These are phyloP conservation scores for Spodoptera exigua DNA, from an alignment of 2,888 invertebrate genomes.

Conservation along the genomic window DNA sequence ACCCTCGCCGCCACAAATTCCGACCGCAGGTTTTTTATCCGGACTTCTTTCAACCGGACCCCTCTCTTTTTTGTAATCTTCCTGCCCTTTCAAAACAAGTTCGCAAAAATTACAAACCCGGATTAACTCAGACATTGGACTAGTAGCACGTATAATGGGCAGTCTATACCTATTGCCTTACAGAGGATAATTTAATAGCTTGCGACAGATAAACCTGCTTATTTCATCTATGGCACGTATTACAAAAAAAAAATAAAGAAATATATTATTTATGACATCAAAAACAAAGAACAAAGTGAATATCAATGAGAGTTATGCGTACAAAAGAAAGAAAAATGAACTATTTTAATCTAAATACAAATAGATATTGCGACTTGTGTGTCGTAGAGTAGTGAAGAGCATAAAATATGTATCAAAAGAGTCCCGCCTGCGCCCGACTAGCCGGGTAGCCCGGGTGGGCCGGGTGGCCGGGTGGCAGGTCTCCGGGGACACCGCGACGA, in stretches of 20 bases:
- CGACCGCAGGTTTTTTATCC: slow-evolving; percentile 64
- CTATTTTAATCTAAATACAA: slow-evolving; percentile 77
- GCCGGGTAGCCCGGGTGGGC: slow-evolving; percentile 10
- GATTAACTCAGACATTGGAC: slow-evolving; percentile 59
- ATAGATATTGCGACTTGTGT: slow-evolving; percentile 75
- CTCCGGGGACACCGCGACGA: slow-evolving; percentile 68
- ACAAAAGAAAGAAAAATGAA: slow-evolving; percentile 69
- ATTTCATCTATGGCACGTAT: slow-evolving; percentile 23
- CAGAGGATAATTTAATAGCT: slow-evolving; percentile 25
- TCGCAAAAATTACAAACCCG: slow-evolving; percentile 76
- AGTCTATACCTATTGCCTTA: slow-evolving; percentile 27
- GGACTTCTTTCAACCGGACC: slow-evolving; percentile 71
- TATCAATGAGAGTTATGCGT: slow-evolving; percentile 69
- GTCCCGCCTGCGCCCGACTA: slow-evolving; percentile 71
- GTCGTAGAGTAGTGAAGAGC: slow-evolving; percentile 77
- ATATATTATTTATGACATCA: slow-evolving; percentile 59
- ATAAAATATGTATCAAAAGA: slow-evolving; percentile 89
- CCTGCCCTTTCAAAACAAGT: slow-evolving; percentile 75
- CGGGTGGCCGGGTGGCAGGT: slow-evolving; percentile 41
- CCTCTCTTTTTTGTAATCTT: slow-evolving; percentile 75
- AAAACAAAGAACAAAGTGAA: slow-evolving; percentile 67
- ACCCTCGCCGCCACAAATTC: slow-evolving; percentile 57
- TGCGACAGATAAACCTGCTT: slow-evolving; percentile 1
- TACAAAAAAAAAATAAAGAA: slow-evolving; percentile 5
- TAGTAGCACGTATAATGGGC: slow-evolving; percentile 37